Conservation (phyloP, 1,140 invertebrate genomes). For the Drosophila ohnishii region DNA sequence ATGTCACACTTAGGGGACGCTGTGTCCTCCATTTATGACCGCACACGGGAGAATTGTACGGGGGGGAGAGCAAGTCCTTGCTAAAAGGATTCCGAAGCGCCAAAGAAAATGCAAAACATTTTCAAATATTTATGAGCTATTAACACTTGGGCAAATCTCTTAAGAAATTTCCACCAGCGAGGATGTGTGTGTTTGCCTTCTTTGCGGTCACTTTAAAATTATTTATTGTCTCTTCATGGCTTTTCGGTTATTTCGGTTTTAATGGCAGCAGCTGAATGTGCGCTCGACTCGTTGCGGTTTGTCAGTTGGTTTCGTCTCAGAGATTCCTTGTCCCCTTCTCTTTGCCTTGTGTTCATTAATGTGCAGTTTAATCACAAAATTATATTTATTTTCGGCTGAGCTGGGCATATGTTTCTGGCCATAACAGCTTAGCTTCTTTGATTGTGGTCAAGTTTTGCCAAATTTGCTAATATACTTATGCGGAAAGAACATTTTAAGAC, state of each 20-base stretch:
- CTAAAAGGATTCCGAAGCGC: conserved; percentile 42
- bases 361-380: conserved; percentile 42
- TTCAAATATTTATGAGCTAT: conserved; percentile 82
- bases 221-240: conserved; percentile 52
- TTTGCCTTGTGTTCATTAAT: conserved; percentile 30
- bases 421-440: conserved; percentile 17
- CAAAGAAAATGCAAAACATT: conserved; percentile 77
- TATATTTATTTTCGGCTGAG: conserved; percentile 5
- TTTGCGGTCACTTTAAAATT: conserved; percentile 48
- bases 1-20: conserved; percentile 80
- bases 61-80: conserved; percentile 18
- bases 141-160: conserved; percentile 73
- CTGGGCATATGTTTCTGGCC: neutral
- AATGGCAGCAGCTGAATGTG: conserved; percentile 34
- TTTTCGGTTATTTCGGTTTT: conserved; percentile 45
- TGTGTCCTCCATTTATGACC: conserved; percentile 72
- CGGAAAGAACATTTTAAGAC: neutral
- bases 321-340: too few relatives aligned
- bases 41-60: conserved; percentile 28
- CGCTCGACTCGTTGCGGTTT: conserved; percentile 31
- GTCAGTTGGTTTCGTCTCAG: conserved; percentile 15
- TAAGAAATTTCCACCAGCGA: conserved; percentile 39
- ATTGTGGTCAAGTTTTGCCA: conserved; percentile 22
- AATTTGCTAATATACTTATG: conserved; percentile 8
- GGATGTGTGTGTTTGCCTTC: conserved; percentile 46